Percentiles rank a stretch among this genome's conserved stretches.
Conservation (phyloP, 2,797 vertebrate genomes). For the Aeoliscus strigatus region DNA sequence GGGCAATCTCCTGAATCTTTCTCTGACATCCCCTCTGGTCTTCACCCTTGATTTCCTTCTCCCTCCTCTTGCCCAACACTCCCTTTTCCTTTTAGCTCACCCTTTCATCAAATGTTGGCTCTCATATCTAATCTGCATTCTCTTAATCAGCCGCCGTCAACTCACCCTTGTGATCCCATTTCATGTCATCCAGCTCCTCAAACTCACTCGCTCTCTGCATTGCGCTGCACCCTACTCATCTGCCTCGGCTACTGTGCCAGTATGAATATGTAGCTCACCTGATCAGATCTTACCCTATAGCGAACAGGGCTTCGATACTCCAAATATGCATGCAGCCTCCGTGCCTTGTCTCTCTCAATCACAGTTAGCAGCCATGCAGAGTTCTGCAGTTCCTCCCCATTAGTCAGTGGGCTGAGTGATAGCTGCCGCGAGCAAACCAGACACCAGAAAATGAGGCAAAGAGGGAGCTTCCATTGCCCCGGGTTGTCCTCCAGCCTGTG, state of each 20-base stretch:
- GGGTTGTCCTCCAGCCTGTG: constrained; percentile 31
- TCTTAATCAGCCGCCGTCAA: constrained; percentile 69
- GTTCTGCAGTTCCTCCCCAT: constrained; percentile 41
- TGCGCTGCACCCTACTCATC: constrained; percentile 25
- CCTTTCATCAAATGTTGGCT: constrained; percentile 63
- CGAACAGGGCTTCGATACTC: constrained; percentile 33
- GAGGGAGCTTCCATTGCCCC: constrained; percentile 48
- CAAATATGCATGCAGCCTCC: constrained; percentile 44
- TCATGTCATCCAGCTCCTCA: constrained; percentile 48
- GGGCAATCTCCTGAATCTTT: constrained; percentile 39
- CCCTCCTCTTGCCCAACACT: constrained; percentile 39
- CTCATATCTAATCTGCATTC: constrained; percentile 66
- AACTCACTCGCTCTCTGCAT: constrained; percentile 1
- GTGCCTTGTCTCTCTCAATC: constrained; percentile 52
- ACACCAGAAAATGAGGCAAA: constrained; percentile 54
- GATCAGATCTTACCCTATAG: constrained; percentile 56
- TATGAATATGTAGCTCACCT: constrained; percentile 40
- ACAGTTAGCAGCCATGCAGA: constrained; percentile 50
- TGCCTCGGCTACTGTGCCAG: constrained; percentile 37
- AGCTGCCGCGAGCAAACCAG: constrained; percentile 49
- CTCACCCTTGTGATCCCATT: constrained; percentile 63
- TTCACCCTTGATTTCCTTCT: constrained; percentile 35
- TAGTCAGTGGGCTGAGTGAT: constrained; percentile 53
- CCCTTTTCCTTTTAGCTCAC: constrained; percentile 51
- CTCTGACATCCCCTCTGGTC: constrained; percentile 53